These are phyloP conservation scores for Gari tellinella DNA, from an alignment of 2,888 invertebrate genomes.

Conservation along the genomic window DNA sequence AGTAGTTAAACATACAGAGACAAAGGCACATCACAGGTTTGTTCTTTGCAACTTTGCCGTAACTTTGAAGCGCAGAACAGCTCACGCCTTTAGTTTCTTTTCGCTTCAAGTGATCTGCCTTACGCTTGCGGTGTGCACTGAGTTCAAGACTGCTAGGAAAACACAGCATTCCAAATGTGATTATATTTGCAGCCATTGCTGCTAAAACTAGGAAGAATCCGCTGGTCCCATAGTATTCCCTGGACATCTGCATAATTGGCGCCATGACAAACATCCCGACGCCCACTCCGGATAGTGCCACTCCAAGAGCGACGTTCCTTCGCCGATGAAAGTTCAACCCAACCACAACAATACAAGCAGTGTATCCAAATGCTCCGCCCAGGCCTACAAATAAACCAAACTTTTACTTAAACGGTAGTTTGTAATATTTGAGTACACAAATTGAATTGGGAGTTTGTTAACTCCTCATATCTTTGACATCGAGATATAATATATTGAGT, in stretches of 20 bases:
- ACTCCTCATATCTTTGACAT: too few relatives aligned
- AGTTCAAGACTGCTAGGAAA: constrained; percentile 46
- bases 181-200: constrained; percentile 28
- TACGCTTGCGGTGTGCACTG: constrained; percentile 21
- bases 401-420: too few relatives aligned
- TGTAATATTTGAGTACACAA: too few relatives aligned
- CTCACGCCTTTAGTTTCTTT: not conserved
- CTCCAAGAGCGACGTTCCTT: constrained; percentile 42
- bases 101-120: constrained; percentile 6
- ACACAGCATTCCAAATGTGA: constrained; percentile 40
- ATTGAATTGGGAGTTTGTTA: too few relatives aligned
- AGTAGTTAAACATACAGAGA: constrained; percentile 35
- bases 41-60: constrained; percentile 20
- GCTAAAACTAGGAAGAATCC: constrained; percentile 53
- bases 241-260: constrained; percentile 35
- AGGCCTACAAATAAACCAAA: constrained; percentile 27
- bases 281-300: constrained; percentile 35
- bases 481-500: too few relatives aligned
- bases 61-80: constrained; percentile 8
- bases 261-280: constrained; percentile 42
- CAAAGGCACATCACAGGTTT: constrained; percentile 38
- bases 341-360: constrained; percentile 46
- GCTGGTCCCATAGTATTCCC: constrained; percentile 46
- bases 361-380: constrained; percentile 50
- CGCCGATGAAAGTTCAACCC: constrained; percentile 45